Percentiles rank a stretch among this genome's conserved stretches.
phyloP scores from a whole-genome alignment of 2,797 vertebrate genomes.

The Oreochromis mossambicus region DNA sequence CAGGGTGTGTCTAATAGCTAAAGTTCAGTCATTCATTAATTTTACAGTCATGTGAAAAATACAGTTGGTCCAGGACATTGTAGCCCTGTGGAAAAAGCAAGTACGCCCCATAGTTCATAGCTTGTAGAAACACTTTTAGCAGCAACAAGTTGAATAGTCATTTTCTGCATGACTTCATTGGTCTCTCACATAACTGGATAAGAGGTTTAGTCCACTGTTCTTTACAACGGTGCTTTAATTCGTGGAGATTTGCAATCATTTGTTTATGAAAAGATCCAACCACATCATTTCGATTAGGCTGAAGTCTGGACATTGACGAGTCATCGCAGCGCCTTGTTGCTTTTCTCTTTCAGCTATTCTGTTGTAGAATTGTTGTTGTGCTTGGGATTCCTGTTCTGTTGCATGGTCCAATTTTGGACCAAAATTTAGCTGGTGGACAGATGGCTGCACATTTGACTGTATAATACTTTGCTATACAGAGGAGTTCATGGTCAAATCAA shows the following conservation, averaged over 20 bases:
- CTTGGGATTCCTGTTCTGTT: not conserved
- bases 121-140: not conserved
- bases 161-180: not conserved
- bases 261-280: not conserved
- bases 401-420: not conserved
- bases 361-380: not conserved
- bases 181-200: not conserved
- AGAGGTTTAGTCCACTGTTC: not conserved
- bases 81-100: not conserved
- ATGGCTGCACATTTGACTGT: not conserved
- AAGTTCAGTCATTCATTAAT: not conserved
- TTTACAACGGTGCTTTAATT: not conserved
- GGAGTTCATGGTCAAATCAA: not conserved
- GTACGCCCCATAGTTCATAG: not conserved
- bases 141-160: not conserved
- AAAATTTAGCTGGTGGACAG: not conserved
- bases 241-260: not conserved
- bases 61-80: not conserved
- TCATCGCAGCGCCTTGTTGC: not conserved
- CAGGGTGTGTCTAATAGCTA: not conserved
- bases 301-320: not conserved
- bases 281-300: not conserved
- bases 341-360: not conserved
- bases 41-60: not conserved
- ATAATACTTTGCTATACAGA: not conserved